Conservation (phyloP, 2,888 invertebrate genomes). For the Tridacna gigas region DNA sequence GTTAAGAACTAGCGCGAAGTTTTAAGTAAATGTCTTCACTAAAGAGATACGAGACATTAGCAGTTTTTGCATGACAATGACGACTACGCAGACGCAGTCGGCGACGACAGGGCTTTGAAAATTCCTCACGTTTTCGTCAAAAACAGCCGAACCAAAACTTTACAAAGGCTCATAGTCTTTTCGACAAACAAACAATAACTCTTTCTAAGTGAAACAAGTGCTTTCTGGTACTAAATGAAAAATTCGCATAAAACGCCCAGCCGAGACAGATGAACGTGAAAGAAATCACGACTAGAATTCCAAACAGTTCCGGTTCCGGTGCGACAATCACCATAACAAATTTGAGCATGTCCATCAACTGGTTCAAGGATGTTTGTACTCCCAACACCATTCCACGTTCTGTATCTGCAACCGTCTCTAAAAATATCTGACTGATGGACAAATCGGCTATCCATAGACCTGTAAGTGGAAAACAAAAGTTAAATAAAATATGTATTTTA, state of each 20-base stretch:
- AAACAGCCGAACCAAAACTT: no score
- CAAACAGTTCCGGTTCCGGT: constrained; percentile 85
- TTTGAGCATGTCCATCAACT: constrained; percentile 86
- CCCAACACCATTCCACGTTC: constrained; percentile 86
- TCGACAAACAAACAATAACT: neutral
- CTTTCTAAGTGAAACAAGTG: constrained; percentile 72
- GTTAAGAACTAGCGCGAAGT: no score
- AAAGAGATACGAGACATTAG: no score
- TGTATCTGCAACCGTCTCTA: constrained; percentile 85
- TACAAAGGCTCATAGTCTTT: no score
- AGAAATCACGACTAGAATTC: constrained; percentile 86
- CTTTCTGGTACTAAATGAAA: constrained; percentile 72
- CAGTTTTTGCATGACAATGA: no score
- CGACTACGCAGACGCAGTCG: no score
- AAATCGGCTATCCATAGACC: constrained; percentile 87
- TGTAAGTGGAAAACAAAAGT: constrained; percentile 66
- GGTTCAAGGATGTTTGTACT: constrained; percentile 86
- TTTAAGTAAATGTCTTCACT: no score
- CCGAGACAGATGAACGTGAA: constrained; percentile 82
- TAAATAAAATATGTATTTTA: no score
- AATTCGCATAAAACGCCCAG: constrained; percentile 78
- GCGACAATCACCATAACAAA: constrained; percentile 85
- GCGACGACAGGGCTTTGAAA: no score
- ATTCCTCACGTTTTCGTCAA: no score
- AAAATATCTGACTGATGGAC: constrained; percentile 86